Evolutionary conservation across 2,113 vertebrate species (phyloP).

Genomic region (Amazona vittata): DNA sequence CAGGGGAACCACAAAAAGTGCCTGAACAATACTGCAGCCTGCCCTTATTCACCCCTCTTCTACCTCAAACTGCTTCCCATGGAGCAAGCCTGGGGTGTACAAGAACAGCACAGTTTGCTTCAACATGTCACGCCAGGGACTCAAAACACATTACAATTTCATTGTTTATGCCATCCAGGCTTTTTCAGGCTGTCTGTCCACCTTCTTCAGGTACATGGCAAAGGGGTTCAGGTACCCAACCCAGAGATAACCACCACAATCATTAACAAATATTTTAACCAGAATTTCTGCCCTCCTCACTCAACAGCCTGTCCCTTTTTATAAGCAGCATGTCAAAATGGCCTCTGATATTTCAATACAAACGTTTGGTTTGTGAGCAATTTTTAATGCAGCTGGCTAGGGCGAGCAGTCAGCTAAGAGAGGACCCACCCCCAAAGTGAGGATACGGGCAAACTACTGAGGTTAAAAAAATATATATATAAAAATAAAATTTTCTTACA

Average conservation of each 20-base stretch:
- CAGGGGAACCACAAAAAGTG: background rate
- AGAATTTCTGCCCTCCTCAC: background rate
- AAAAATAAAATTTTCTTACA: background rate
- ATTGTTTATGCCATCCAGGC: background rate
- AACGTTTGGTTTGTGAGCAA: background rate
- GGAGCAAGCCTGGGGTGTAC: background rate
- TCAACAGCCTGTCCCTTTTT: background rate
- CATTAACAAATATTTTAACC: background rate
- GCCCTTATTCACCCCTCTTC: too few relatives aligned
- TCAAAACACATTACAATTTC: rapidly evolving
- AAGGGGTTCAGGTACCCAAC: too few relatives aligned
- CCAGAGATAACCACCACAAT: rapidly evolving
- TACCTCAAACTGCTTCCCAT: background rate
- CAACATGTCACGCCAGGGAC: rapidly evolving
- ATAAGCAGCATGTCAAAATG: background rate
- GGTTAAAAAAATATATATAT: background rate
- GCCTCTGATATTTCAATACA: background rate
- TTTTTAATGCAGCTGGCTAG: background rate
- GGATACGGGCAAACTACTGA: background rate
- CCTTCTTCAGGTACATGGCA: background rate
- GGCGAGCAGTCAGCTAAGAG: background rate
- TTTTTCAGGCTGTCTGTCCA: background rate
- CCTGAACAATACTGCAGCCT: rapidly evolving
- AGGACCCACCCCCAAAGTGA: background rate
- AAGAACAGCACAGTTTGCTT: rapidly evolving